Evolutionary conservation across 2,797 vertebrate genomes (phyloP).

Genomic region (Amazona ochrocephala): DNA sequence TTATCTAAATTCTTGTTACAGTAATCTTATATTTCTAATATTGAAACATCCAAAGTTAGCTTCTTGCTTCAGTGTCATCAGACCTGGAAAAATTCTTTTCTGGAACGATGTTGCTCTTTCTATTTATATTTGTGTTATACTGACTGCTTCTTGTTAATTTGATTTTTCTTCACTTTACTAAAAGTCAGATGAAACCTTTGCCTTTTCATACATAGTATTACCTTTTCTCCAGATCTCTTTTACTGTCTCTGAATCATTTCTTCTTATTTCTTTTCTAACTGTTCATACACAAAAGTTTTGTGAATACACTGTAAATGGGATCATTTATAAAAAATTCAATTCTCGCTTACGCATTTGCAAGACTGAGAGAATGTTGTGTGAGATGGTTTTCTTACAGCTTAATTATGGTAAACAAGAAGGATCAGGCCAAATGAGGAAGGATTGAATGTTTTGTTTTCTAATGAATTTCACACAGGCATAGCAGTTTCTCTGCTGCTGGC

Average conservation of each 20-base stretch:
- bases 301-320: not conserved
- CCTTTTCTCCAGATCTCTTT: not conserved
- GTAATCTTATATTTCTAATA: not conserved
- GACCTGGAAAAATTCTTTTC: not conserved
- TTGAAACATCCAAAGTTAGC: not conserved
- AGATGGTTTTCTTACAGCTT: conserved; percentile 26
- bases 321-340: not conserved
- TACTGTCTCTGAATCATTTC: not conserved
- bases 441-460: conserved; percentile 64
- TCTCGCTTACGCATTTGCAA: not conserved
- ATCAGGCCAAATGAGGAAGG: conserved; percentile 48
- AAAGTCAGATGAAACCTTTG: not conserved
- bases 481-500: conserved; percentile 51
- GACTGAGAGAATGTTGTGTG: not conserved
- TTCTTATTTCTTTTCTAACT: not conserved
- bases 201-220: not conserved
- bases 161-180: not conserved
- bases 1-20: not conserved
- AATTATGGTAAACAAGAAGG: conserved; percentile 33
- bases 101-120: not conserved
- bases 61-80: not conserved
- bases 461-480: conserved; percentile 63
- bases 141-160: not conserved
- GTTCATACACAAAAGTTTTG: not conserved
- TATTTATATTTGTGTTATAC: not conserved